phyloP scores from a whole-genome alignment of 1,140 invertebrate species.

The Drosophila oshimai region DNA sequence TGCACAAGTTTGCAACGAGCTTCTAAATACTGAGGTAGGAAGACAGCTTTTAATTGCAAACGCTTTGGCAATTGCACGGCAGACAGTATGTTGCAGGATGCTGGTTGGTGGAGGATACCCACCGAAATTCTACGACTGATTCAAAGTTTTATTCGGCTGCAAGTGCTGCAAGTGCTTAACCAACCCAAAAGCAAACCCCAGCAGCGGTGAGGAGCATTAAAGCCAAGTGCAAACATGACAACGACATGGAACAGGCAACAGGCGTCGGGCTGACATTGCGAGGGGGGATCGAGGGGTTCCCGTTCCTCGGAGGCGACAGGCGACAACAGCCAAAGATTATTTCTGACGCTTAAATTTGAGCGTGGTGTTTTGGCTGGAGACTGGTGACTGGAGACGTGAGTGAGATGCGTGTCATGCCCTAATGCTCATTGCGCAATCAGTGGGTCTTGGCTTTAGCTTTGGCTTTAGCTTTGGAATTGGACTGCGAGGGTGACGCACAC shows the following conservation, averaged over 20 bases:
- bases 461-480: too few relatives aligned
- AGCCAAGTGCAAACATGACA: constrained; percentile 56
- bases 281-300: background rate
- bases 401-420: constrained; percentile 40
- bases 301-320: constrained; percentile 15
- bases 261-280: background rate
- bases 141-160: constrained; percentile 35
- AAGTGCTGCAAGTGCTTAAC: constrained; percentile 4
- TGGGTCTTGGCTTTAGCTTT: constrained; percentile 34
- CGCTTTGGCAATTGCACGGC: constrained; percentile 32
- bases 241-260: constrained; percentile 50
- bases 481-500: constrained; percentile 31
- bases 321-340: constrained; percentile 58
- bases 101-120: background rate
- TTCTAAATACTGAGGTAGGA: background rate
- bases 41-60: constrained; percentile 48
- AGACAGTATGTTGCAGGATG: background rate
- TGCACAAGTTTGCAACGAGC: background rate
- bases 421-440: constrained; percentile 56
- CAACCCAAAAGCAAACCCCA: constrained; percentile 13
- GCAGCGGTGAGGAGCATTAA: constrained; percentile 36
- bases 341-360: constrained; percentile 49
- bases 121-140: constrained; percentile 8
- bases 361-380: too few relatives aligned
- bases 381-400: constrained; percentile 20